These are phyloP conservation scores for Coenobita brevimanus DNA, from an alignment of 1,140 invertebrate genomes.

Conservation along the genomic window DNA sequence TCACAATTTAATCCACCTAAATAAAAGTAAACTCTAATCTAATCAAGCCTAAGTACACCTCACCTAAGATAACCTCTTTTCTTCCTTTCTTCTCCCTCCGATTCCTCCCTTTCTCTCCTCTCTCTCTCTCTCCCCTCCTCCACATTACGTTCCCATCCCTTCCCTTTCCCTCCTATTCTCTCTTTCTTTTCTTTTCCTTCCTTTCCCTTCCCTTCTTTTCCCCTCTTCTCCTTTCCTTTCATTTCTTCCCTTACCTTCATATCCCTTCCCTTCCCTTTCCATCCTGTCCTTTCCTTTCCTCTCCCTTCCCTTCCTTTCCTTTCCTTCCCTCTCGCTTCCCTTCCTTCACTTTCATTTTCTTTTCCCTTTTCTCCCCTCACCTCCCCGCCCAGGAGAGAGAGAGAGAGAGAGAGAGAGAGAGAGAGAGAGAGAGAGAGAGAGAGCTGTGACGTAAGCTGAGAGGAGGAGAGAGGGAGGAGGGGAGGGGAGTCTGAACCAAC, in stretches of 20 bases:
- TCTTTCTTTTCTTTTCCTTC: not conserved
- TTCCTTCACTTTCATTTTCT: not conserved
- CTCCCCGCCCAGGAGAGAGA: not conserved
- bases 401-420: not conserved
- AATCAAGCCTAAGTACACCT: too few species aligned
- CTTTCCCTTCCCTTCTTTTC: not conserved
- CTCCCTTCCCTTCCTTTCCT: not conserved
- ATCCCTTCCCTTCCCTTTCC: not conserved
- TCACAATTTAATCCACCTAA: too few species aligned
- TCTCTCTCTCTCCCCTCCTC: not conserved
- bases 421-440: not conserved
- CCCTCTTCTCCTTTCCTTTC: not conserved
- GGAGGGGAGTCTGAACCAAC: not conserved
- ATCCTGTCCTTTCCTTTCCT: not conserved
- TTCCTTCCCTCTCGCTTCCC: not conserved
- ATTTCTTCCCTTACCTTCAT: not conserved
- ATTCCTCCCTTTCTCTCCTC: too few species aligned
- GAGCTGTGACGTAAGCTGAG: not conserved
- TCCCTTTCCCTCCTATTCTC: not conserved
- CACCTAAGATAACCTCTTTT: too few species aligned
- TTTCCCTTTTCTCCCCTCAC: not conserved
- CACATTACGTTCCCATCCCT: not conserved
- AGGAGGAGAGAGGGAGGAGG: not conserved
- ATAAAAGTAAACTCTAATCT: too few species aligned
- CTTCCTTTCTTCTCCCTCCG: too few species aligned